Evolutionary conservation across 2,113 vertebrate genomes (phyloP).

Genomic region (Cromileptes altivelis): DNA sequence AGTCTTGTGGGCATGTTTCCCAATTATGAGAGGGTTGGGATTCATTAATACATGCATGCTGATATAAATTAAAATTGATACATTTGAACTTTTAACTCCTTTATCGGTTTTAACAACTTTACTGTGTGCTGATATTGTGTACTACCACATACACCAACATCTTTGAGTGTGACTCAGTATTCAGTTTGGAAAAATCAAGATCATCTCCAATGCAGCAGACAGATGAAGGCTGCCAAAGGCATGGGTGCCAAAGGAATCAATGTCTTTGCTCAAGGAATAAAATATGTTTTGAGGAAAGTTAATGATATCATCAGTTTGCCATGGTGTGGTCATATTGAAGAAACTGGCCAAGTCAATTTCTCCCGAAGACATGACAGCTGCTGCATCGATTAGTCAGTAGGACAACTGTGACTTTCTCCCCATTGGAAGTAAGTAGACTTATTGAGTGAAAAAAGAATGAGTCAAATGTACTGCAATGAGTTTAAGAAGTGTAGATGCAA

Average conservation of each 20-base stretch:
- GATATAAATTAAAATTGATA: not conserved
- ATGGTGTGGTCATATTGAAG: conserved; percentile 22
- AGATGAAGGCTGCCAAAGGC: not conserved
- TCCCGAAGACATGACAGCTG: conserved; percentile 29
- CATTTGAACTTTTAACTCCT: not conserved
- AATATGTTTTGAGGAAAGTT: conserved; percentile 33
- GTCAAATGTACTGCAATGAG: not conserved
- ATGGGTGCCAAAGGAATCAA: conserved; percentile 6
- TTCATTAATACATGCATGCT: not conserved
- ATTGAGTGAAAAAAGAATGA: not conserved
- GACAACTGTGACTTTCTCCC: not conserved
- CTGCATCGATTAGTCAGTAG: conserved; percentile 22
- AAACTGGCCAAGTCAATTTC: not conserved
- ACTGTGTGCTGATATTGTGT: not conserved
- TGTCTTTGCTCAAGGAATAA: conserved; percentile 31
- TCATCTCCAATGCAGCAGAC: conserved; percentile 10
- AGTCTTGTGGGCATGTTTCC: not conserved
- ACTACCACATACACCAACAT: not conserved
- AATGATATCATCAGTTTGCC: conserved; percentile 35
- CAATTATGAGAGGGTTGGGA: not conserved
- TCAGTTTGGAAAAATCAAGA: not conserved
- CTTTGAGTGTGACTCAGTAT: not conserved
- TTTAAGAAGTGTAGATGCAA: not conserved
- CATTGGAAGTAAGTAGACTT: not conserved
- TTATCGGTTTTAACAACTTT: not conserved